A percentile compares a stretch with the other conserved stretches of the same genome.
Evolutionary conservation across 2,113 vertebrate species (phyloP).

Genomic region (Eudorcas thomsonii): DNA sequence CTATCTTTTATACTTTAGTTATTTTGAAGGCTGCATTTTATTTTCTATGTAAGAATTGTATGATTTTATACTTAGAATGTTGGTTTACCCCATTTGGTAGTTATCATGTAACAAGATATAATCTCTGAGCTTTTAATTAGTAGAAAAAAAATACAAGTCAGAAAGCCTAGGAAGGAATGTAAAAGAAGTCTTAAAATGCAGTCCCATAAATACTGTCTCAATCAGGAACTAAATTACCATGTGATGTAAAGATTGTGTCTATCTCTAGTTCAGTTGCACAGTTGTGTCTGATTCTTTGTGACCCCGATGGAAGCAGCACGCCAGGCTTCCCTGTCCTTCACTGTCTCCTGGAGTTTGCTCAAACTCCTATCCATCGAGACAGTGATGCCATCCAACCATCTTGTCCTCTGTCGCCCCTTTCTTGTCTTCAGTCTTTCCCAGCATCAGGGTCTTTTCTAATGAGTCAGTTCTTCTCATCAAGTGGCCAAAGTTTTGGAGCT

Average conservation of each 20-base stretch:
- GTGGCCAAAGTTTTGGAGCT: background rate
- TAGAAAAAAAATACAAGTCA: background rate
- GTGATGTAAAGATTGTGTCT: background rate
- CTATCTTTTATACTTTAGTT: background rate
- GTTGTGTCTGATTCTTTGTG: background rate
- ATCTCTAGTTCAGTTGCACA: background rate
- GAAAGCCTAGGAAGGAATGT: background rate
- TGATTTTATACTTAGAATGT: background rate
- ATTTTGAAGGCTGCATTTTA: background rate
- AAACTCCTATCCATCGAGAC: background rate
- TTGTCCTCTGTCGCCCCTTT: background rate
- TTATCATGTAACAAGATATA: background rate
- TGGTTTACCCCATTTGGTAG: background rate
- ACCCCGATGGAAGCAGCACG: background rate
- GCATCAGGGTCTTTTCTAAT: background rate
- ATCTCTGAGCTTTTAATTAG: background rate
- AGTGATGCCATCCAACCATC: background rate
- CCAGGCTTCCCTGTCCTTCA: background rate
- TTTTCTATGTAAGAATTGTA: background rate
- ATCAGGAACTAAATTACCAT: background rate
- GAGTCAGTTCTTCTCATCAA: background rate
- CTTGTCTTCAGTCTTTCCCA: background rate
- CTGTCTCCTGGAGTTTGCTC: background rate
- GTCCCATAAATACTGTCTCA: background rate
- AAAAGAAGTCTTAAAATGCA: background rate